These are phyloP conservation scores for Ctenomys sociabilis DNA, from an alignment of 2,113 vertebrate genomes.

Conservation along the genomic window DNA sequence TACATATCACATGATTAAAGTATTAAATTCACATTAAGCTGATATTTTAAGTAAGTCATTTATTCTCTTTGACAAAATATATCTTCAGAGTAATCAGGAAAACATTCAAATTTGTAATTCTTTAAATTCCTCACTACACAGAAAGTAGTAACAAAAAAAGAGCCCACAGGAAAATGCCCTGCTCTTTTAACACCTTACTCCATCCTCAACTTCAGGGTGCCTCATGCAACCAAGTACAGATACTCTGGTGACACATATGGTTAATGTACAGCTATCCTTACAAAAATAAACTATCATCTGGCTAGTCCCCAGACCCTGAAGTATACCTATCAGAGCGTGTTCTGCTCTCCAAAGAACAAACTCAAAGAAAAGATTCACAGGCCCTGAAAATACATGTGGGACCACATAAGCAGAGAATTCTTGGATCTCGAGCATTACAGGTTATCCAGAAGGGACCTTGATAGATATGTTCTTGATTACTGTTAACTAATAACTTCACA, in stretches of 20 bases:
- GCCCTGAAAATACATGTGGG: neutral
- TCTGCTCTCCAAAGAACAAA: neutral
- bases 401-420: neutral
- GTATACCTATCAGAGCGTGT: neutral
- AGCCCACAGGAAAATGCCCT: neutral
- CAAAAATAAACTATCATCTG: neutral
- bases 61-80: conserved; percentile 15
- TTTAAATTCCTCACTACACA: conserved; percentile 8
- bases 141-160: neutral
- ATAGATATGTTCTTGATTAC: neutral
- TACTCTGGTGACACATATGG: neutral
- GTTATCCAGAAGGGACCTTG: neutral
- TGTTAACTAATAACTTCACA: neutral
- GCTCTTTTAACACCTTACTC: neutral
- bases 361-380: neutral
- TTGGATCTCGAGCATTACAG: neutral
- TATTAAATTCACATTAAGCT: conserved; percentile 26
- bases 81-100: neutral
- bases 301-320: neutral
- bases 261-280: neutral
- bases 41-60: conserved; percentile 36
- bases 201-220: neutral
- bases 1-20: neutral
- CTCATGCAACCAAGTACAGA: neutral
- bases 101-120: conserved; percentile 58